phyloP scores from a whole-genome alignment of 1,140 invertebrate species.

The Microvelia longipes region DNA sequence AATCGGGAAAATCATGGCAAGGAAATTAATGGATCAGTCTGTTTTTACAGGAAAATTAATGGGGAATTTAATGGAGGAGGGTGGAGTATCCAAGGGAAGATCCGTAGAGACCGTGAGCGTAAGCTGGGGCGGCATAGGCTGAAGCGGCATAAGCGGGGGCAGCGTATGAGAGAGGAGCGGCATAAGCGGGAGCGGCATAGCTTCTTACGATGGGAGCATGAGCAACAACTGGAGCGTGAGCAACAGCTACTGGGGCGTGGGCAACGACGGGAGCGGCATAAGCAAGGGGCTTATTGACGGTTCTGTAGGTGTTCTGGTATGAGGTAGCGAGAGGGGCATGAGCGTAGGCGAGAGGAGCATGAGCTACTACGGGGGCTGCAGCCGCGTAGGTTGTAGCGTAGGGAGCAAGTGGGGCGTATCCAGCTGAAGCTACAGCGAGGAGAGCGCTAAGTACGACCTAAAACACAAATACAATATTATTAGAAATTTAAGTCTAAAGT shows the following conservation, averaged over 20 bases:
- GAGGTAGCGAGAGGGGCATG: constrained; percentile 4
- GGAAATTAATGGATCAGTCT: no score
- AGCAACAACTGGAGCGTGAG: constrained; percentile 1
- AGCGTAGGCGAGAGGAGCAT: background rate
- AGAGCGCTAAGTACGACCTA: background rate
- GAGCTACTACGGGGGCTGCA: background rate
- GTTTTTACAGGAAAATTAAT: no score
- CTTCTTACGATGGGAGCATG: background rate
- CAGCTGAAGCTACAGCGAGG: background rate
- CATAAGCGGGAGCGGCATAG: background rate
- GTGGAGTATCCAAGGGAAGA: background rate
- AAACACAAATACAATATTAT: no score
- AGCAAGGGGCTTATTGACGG: constrained; percentile 6
- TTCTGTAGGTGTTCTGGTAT: constrained; percentile 5
- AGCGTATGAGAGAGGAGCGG: background rate
- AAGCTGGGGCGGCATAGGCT: background rate
- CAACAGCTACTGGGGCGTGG: no score
- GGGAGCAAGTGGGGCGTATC: background rate
- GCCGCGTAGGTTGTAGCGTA: background rate
- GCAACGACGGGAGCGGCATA: constrained; percentile 2
- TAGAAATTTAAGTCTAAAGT: background rate
- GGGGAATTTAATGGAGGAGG: background rate
- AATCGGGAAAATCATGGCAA: no score
- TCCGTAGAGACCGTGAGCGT: background rate
- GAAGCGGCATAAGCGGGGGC: no score